A percentile compares a stretch with the other conserved stretches of the same genome.
Evolutionary conservation across 1,140 invertebrate species (phyloP).

Genomic region (Drosophila neocordata): DNA sequence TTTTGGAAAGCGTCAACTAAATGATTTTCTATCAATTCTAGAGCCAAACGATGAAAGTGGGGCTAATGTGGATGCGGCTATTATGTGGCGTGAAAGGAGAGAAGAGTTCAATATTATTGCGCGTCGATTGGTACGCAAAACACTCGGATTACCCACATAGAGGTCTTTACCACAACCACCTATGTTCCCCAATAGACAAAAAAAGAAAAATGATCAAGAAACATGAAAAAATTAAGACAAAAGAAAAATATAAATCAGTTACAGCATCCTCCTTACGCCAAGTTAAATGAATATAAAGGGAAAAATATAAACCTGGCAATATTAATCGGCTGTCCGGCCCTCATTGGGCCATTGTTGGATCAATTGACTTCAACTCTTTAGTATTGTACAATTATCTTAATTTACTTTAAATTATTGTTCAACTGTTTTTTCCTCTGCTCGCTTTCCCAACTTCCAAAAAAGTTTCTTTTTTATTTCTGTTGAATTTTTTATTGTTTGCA

Average conservation of each 20-base stretch:
- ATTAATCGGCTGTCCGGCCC: not conserved
- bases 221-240: constrained; percentile 13
- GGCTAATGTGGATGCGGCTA: constrained; percentile 99
- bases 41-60: constrained; percentile 99
- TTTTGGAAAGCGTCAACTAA: not conserved
- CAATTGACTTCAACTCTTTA: not conserved
- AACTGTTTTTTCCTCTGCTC: not conserved
- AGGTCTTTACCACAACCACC: constrained; percentile 8
- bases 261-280: not conserved
- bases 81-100: constrained; percentile 99
- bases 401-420: not conserved
- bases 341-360: not conserved
- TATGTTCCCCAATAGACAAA: not conserved
- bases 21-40: constrained; percentile 69
- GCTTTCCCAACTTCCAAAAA: not conserved
- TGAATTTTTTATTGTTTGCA: not conserved
- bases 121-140: constrained; percentile 95
- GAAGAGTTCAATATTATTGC: constrained; percentile 97
- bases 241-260: constrained; percentile 20
- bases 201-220: not conserved
- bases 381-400: not conserved
- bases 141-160: constrained; percentile 88
- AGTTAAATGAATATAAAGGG: not conserved
- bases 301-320: constrained; percentile 5
- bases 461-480: not conserved